Evolutionary conservation across 2,888 invertebrate species (phyloP), one percentile per base, ranked within the genome.

Genomic region (Monopis laevigella): DNA sequence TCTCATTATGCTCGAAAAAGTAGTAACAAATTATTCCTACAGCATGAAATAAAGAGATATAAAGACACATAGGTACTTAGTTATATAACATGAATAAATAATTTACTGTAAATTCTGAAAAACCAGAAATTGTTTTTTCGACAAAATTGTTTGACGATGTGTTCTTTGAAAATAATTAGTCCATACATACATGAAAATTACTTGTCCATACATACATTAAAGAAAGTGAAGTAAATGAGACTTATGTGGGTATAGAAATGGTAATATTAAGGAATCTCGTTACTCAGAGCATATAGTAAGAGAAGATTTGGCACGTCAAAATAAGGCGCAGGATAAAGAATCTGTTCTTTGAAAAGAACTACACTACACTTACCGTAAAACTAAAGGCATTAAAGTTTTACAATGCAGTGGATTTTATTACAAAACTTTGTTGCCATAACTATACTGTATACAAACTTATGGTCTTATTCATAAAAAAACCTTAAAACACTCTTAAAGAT

Each of bases 311-410:
- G 52, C 53, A 2, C 48, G 51, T 42, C 27, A 45, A 40, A 52
- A 53, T 42, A 54, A 55, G 40, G 46, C 16, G 7, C 10, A 34
- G 17, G 40, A 50, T 32, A 54, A 53, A 45, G 13, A 41, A 34
- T 21, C 3, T 19, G 41, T 34, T 11, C 17, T 41, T 16, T 21
- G 10, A 19, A 14, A 45, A 26, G 43, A 46, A 24, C n/a, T 48
- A 50, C 11, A 39, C 46, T 40, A 5, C 52, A 8, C 46, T 51
- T 3, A 41, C 52, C 3, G 49, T 54, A 48, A 51, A 52, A 36
- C 41, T 54, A 28, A 45, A 53, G 38, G 39, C 53, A 13, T 48
- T 52, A 1, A 52, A 51, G 45, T 41, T 35, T 26, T 45, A 27
- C 28, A 39, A 12, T 47, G 45, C 28, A 50, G 39, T 41, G 47